Conservation (phyloP, 2,888 invertebrate genomes). For the Scaptomyza flava region DNA sequence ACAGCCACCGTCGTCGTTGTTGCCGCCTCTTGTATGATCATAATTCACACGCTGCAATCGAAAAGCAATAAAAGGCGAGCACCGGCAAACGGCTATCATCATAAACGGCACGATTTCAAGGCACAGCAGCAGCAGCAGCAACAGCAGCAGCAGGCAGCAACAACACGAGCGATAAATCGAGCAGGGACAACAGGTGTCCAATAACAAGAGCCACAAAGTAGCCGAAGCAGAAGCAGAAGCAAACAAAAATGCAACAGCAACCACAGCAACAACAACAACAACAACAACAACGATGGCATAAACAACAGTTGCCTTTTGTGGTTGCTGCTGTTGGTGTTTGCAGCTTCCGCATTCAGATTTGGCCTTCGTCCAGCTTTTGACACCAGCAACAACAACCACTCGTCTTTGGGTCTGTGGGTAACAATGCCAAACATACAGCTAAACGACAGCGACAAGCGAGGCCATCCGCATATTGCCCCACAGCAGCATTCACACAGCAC, state of each 20-base stretch:
- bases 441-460: constrained; percentile 11
- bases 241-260: constrained; percentile 19
- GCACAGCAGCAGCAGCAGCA: constrained; percentile 28
- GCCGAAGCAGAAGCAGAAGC: constrained; percentile 6
- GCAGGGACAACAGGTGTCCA: constrained; percentile 65
- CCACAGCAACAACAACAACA: constrained; percentile 3
- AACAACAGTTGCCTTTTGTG: constrained; percentile 49
- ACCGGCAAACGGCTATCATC: constrained; percentile 39
- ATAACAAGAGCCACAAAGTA: constrained; percentile 30
- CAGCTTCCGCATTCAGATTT: constrained; percentile 59
- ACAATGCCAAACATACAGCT: constrained; percentile 43
- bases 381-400: constrained; percentile 26
- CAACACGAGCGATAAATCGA: constrained; percentile 62
- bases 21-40: constrained; percentile 52
- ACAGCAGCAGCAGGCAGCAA: constrained; percentile 34
- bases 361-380: constrained; percentile 56
- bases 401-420: constrained; percentile 56
- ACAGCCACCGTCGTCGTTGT: constrained; percentile 11
- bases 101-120: constrained; percentile 50
- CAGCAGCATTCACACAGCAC: constrained; percentile 5
- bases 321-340: constrained; percentile 25
- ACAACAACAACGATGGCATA: constrained; percentile 10
- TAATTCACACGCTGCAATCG: constrained; percentile 66
- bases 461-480: constrained; percentile 17
- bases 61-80: constrained; percentile 58